A percentile compares a stretch with the other conserved stretches of the same genome.
Evolutionary conservation across 35 echinoderm and acorn worm species (phyloP).

Genomic region (Eucidaris tribuloides): DNA sequence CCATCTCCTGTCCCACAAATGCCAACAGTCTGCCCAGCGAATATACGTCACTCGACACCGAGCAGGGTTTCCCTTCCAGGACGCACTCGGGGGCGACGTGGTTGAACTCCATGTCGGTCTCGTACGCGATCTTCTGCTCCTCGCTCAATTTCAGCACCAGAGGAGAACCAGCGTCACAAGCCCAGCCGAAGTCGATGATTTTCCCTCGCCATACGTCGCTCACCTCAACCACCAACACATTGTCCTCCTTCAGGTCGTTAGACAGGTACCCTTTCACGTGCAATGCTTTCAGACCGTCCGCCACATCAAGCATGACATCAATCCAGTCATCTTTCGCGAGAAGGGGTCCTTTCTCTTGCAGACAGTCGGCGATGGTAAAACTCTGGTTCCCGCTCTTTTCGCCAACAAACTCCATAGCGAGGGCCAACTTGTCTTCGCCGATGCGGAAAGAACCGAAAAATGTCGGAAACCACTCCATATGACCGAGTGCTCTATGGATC

Average conservation of each 20-base stretch:
- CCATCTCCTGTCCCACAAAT: background rate
- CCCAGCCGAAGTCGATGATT: background rate
- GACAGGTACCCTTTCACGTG: background rate
- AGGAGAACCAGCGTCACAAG: background rate
- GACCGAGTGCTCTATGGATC: background rate
- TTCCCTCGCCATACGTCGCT: background rate
- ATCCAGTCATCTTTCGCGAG: background rate
- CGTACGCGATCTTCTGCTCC: background rate
- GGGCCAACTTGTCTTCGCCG: background rate
- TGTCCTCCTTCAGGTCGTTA: conserved; percentile 12
- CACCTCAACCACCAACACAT: background rate
- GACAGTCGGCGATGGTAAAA: background rate
- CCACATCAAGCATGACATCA: background rate
- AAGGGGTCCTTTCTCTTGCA: background rate
- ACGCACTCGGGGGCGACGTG: background rate
- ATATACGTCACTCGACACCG: background rate
- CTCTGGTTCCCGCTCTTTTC: background rate
- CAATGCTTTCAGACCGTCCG: background rate
- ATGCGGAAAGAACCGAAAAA: background rate
- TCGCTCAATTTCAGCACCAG: background rate
- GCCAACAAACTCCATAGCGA: conserved; percentile 3
- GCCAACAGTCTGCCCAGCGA: background rate
- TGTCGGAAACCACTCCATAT: background rate
- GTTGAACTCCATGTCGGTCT: background rate
- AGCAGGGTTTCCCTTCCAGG: background rate